phyloP scores from a whole-genome alignment of 2,797 vertebrate species.

The Anisognathus igniventris region DNA sequence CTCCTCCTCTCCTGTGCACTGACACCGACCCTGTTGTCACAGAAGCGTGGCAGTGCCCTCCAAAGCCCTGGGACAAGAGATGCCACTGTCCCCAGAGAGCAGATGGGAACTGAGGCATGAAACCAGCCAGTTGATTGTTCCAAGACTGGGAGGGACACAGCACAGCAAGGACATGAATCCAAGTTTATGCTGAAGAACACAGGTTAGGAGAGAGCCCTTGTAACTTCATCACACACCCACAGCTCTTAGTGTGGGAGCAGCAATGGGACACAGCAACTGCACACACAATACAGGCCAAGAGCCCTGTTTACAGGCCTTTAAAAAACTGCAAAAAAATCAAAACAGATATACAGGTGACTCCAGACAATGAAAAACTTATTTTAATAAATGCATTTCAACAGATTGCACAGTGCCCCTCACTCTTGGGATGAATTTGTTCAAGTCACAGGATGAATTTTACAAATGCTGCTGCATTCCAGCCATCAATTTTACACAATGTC shows the following conservation, averaged over 20 bases:
- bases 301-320: rapidly evolving
- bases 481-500: neutral
- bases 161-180: neutral
- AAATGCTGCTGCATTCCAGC: neutral
- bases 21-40: neutral
- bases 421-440: neutral
- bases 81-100: neutral
- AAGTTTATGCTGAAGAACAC: neutral
- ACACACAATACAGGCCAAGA: neutral
- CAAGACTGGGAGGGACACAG: neutral
- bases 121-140: neutral
- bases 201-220: neutral
- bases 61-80: neutral
- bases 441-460: neutral
- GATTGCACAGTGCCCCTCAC: rapidly evolving
- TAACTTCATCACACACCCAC: neutral
- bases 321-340: neutral
- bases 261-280: neutral
- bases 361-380: neutral
- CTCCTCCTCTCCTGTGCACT: neutral
- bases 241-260: neutral
- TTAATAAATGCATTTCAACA: neutral
- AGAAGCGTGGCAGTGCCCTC: neutral
- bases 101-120: neutral
- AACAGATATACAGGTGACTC: neutral